These are phyloP conservation scores for Bellardia bayeri DNA, from an alignment of 2,888 invertebrate genomes.

Conservation along the genomic window DNA sequence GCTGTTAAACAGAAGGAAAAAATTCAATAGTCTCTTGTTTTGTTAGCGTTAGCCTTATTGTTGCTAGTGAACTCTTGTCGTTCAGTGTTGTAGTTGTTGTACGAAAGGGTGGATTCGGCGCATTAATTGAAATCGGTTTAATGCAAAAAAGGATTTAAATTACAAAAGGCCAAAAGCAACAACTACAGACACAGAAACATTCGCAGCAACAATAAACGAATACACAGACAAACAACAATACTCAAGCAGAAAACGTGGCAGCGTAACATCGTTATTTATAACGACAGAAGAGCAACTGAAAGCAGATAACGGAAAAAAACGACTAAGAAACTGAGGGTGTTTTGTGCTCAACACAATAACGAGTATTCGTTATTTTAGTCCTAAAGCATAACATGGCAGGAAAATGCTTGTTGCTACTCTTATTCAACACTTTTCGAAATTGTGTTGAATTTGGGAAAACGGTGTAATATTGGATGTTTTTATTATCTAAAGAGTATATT, in stretches of 20 bases:
- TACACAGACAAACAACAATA: slow-evolving; percentile 36
- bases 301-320: slow-evolving; percentile 34
- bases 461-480: not conserved
- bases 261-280: slow-evolving; percentile 22
- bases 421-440: slow-evolving; percentile 22
- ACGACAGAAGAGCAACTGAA: not conserved
- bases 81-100: slow-evolving; percentile 38
- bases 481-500: slow-evolving; percentile 18
- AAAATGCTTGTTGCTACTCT: not conserved
- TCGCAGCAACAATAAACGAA: slow-evolving; percentile 35
- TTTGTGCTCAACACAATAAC: not conserved
- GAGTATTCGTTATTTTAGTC: not conserved
- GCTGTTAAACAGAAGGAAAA: slow-evolving; percentile 53
- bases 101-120: slow-evolving; percentile 79
- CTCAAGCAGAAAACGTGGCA: slow-evolving; percentile 21
- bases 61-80: slow-evolving; percentile 29
- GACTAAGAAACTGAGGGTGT: not conserved
- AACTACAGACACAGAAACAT: slow-evolving; percentile 67
- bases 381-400: not conserved
- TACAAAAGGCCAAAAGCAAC: slow-evolving; percentile 68
- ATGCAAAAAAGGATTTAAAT: slow-evolving; percentile 74
- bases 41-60: slow-evolving; percentile 56
- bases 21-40: slow-evolving; percentile 40
- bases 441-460: slow-evolving; percentile 22
- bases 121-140: slow-evolving; percentile 78